Evolutionary conservation across 2,888 invertebrate genomes (phyloP).

Genomic region (Andrena haemorrhoa): DNA sequence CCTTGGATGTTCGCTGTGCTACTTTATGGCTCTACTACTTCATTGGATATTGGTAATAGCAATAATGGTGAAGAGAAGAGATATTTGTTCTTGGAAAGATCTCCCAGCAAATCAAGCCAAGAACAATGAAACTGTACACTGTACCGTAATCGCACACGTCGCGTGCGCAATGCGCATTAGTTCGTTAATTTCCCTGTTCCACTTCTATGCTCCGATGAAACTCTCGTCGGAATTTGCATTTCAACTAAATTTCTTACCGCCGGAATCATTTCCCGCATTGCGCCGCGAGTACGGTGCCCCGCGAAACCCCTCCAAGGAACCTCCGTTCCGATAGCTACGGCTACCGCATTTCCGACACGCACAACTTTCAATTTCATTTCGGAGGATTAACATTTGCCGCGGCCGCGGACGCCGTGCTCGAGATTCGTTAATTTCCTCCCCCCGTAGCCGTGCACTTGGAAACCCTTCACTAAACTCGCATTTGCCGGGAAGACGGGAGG

Average conservation of each 20-base stretch:
- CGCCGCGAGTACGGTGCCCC: not conserved
- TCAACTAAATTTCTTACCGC: constrained; percentile 35
- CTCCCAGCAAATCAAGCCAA: too few species aligned
- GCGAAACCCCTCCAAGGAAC: not conserved
- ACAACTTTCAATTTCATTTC: not conserved
- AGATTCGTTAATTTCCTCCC: constrained; percentile 44
- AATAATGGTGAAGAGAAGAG: too few species aligned
- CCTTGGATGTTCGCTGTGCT: not conserved
- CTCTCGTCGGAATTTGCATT: constrained; percentile 25
- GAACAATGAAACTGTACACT: not conserved
- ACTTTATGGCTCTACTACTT: too few species aligned
- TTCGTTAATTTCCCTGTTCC: constrained; percentile 33
- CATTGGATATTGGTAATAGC: too few species aligned
- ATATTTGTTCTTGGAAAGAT: too few species aligned
- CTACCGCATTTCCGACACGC: not conserved
- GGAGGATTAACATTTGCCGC: not conserved
- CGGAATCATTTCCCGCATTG: constrained; percentile 18
- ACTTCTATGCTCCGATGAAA: constrained; percentile 1
- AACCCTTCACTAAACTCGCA: constrained; percentile 1
- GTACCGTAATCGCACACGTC: constrained; percentile 18
- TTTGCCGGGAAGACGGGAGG: not conserved
- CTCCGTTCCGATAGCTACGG: not conserved
- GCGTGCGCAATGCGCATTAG: constrained; percentile 17
- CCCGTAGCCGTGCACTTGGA: too few species aligned
- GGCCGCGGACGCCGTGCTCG: not conserved